phyloP scores from a whole-genome alignment of 2,797 vertebrate genomes.

The Chelon labrosus region DNA sequence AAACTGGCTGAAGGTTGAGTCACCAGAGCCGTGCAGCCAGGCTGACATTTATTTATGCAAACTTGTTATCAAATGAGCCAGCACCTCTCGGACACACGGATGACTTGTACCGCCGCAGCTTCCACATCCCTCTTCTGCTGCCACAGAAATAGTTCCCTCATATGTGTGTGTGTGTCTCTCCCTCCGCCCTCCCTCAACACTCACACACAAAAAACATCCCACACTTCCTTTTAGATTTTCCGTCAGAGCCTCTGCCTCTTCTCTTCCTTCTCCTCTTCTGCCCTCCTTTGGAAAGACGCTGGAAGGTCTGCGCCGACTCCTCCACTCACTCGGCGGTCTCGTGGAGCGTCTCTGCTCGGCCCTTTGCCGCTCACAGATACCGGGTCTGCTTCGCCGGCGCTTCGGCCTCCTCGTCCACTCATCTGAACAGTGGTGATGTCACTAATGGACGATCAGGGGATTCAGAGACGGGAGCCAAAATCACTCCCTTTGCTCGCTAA shows the following conservation, averaged over 20 bases:
- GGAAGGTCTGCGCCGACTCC: slow-evolving; percentile 54
- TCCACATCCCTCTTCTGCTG: slow-evolving; percentile 30
- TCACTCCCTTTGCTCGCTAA: neutral
- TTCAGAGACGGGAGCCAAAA: neutral
- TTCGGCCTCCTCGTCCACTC: slow-evolving; percentile 19
- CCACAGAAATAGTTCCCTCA: slow-evolving; percentile 23
- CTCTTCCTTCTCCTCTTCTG: slow-evolving; percentile 87
- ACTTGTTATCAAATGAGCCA: slow-evolving; percentile 22
- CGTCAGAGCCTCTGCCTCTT: slow-evolving; percentile 38
- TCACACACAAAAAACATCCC: slow-evolving; percentile 24
- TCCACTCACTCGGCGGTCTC: slow-evolving; percentile 13
- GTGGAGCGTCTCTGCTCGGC: neutral
- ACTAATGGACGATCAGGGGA: slow-evolving; percentile 16
- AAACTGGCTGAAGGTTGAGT: slow-evolving; percentile 43
- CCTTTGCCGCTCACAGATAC: slow-evolving; percentile 9
- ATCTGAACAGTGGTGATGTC: neutral
- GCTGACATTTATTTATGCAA: slow-evolving; percentile 44
- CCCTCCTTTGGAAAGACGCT: slow-evolving; percentile 84
- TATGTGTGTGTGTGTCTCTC: neutral
- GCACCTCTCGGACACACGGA: slow-evolving; percentile 28
- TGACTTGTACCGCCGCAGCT: slow-evolving; percentile 18
- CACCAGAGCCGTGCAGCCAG: slow-evolving; percentile 23
- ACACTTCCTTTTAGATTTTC: slow-evolving; percentile 48
- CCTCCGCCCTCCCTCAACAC: slow-evolving; percentile 13
- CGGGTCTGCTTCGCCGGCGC: slow-evolving; percentile 12